Evolutionary conservation across 2,797 vertebrate genomes (phyloP), one percentile per base, ranked within the genome.

Genomic region (Adrianichthys oophorus): DNA sequence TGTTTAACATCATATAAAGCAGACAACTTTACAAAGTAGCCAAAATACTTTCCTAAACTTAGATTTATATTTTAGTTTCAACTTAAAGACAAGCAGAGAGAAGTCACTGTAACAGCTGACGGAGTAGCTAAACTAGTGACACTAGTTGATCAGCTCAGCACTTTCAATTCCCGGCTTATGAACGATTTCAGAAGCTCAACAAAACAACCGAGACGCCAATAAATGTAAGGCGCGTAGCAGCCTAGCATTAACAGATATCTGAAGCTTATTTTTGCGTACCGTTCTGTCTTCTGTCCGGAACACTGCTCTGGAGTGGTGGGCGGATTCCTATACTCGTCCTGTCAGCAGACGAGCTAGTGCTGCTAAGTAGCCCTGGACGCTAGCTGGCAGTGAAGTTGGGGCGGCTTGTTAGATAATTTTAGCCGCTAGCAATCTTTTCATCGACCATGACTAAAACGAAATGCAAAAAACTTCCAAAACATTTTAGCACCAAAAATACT

Each of bases 301-400:
- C 59, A 44, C 66, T 72, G 73, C 62, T 80, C 61, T 59, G 48
- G 67, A 49, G 61, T 19, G 75, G 81, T 81, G 83, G 79, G 82
- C 70, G 78, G 79, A 62, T 85, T 84, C 74, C 80, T 62, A 17
- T 43, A 46, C 64, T 70, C 52, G 19, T 41, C 52, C 54, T 52
- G 68, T 52, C 70, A 77, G 67, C 59, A 63, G 64, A 52, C 51
- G 56, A 72, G 59, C 62, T 26, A 56, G 63, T 51, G 50, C 73
- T 48, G 63, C 60, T 71, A 70, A 56, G 75, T 64, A 46, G 51
- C 44, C 62, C 62, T 42, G 46, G 54, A 47, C 18, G 62, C 63
- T 77, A 71, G 64, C 76, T 73, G 32, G 32, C 32, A 12, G 70
- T 62, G 56, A 77, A 74, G 55, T 82, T 70, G 54, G 13, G 32